Evolutionary conservation across 2,888 invertebrate genomes (phyloP).

Genomic region (Epirrhoe alternata): DNA sequence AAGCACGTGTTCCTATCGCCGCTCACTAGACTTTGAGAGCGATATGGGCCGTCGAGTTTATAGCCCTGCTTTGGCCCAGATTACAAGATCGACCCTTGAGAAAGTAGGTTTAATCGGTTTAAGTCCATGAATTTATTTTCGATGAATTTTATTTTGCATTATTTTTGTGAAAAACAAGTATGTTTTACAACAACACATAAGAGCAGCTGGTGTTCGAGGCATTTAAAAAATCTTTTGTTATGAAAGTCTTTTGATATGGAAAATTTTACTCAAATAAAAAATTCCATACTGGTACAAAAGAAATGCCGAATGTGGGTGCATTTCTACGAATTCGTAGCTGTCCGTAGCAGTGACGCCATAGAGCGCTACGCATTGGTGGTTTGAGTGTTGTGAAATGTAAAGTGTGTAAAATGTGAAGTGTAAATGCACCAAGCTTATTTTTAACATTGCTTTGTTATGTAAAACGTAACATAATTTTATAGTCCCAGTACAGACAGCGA

Average conservation of each 20-base stretch:
- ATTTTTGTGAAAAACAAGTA: background rate
- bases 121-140: background rate
- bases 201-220: background rate
- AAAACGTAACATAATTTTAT: background rate
- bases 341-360: conserved; percentile 30
- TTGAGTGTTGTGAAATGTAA: conserved; percentile 5
- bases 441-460: background rate
- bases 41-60: conserved; percentile 57
- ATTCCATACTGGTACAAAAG: conserved; percentile 17
- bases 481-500: no score
- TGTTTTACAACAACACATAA: background rate
- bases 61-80: conserved; percentile 42
- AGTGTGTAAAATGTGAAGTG: no score
- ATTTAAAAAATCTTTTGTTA: background rate
- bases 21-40: conserved; percentile 44
- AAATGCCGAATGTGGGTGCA: conserved; percentile 5
- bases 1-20: conserved; percentile 45
- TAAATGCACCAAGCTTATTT: no score
- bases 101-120: conserved; percentile 8
- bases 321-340: conserved; percentile 33
- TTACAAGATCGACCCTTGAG: conserved; percentile 30
- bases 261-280: conserved; percentile 1
- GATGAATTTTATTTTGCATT: background rate
- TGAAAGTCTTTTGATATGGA: background rate
- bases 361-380: conserved; percentile 25